These are phyloP conservation scores for Athrips mouffetella DNA, from an alignment of 2,888 invertebrate species.

Conservation along the genomic window DNA sequence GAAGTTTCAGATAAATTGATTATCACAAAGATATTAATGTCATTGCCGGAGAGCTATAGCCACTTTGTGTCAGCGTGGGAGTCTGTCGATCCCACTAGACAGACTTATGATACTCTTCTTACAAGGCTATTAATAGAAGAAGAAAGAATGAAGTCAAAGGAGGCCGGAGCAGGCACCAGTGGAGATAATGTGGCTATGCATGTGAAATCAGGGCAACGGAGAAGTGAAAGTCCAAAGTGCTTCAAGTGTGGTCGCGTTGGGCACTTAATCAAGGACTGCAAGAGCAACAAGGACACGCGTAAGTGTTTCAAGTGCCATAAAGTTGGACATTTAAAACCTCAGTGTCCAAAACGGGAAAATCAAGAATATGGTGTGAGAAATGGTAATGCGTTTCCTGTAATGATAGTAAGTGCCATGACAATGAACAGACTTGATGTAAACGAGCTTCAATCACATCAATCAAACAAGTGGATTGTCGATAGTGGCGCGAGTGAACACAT, in stretches of 20 bases:
- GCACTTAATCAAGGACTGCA: too few relatives aligned
- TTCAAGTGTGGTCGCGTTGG: not conserved
- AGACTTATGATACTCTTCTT: conserved; percentile 27
- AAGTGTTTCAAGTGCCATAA: too few relatives aligned
- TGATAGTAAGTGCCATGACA: too few relatives aligned
- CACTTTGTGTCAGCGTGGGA: conserved; percentile 42
- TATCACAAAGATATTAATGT: conserved; percentile 37
- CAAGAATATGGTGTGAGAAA: too few relatives aligned
- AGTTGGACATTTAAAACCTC: too few relatives aligned
- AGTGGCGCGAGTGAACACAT: conserved; percentile 15
- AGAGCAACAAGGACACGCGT: too few relatives aligned
- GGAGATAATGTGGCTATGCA: too few relatives aligned
- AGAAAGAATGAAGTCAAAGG: conserved; percentile 23
- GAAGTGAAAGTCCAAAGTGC: not conserved
- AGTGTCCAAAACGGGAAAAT: too few relatives aligned
- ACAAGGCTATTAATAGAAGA: conserved; percentile 30
- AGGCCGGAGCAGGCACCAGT: not conserved
- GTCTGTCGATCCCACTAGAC: conserved; percentile 21
- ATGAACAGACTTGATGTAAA: too few relatives aligned
- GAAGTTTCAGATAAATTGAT: conserved; percentile 25
- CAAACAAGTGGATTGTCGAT: conserved; percentile 7
- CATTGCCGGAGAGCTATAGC: conserved; percentile 35
- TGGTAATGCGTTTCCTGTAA: too few relatives aligned
- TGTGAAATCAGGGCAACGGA: not conserved
- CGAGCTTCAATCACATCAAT: too few relatives aligned